Base-by-base conservation (phyloP, 2,113 vertebrate species). In the Polypterus bichir region DNA sequence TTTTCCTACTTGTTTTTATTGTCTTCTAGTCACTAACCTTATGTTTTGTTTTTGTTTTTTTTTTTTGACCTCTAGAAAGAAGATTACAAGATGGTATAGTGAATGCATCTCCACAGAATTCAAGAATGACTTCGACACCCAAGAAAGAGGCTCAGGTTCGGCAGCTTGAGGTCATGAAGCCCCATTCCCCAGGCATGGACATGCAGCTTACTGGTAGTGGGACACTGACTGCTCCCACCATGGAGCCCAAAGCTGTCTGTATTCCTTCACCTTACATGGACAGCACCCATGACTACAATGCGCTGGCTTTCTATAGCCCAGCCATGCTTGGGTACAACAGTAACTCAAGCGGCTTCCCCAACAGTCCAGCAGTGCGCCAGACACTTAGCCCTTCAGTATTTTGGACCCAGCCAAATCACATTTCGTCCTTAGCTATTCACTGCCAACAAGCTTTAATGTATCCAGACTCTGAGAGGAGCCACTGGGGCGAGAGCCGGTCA, bases 241-340 rank as follows among this genome's bases (percentile, higher is more conserved):
- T 88, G 77, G 91, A 96, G 6, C 74, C 79, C 5, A 87, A 85
- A 44, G 70, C 90, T 0, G 64, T 91, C 47, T 94, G 89, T 62
- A 86, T 95, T 57, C 91, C 91, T 6, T 89, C 94, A 0, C 89
- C 90, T 0, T 97, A 92, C 44, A 57, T 83, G 7, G 91, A 97
- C 53, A 82, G 66, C 63, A 75, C 69, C 49, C 86, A 88, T 0
- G 92, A 94, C 1, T 94, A 90, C 54, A 69, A 85, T 1, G 61
- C 88, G 0, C 73, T 96, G 73, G 68, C 87, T 0, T 92, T 96
- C 83, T 98, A 89, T 61, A 80, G 84, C 66, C 88, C 89, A 0
- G 73, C 89, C 0, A 3, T 91, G 74, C 75, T 92, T 65, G 85
- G 86, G 67, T 94, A 92, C 64, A 66, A 66, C 57, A 47, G 88